Evolutionary conservation across 2,797 vertebrate species (phyloP).

Genomic region (Erpetoichthys calabaricus): DNA sequence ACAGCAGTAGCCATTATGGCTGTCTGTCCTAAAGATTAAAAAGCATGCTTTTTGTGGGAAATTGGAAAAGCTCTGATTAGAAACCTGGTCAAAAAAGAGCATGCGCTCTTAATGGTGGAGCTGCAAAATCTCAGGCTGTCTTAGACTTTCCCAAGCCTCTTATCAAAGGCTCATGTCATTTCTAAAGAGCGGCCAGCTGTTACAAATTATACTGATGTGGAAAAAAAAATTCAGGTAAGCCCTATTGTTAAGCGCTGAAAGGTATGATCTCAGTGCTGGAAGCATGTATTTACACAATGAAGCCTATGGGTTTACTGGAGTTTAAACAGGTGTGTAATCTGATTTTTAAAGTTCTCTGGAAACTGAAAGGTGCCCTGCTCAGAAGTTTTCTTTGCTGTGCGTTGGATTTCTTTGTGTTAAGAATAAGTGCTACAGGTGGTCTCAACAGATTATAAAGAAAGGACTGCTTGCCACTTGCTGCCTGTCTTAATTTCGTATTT

Average conservation of each 20-base stretch:
- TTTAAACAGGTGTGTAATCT: slow-evolving; percentile 25
- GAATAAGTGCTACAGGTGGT: too few species aligned
- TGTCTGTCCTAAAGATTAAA: slow-evolving; percentile 6
- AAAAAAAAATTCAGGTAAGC: slow-evolving; percentile 9
- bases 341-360: slow-evolving; percentile 6
- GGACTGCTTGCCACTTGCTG: too few species aligned
- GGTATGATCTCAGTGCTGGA: slow-evolving; percentile 49
- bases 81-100: slow-evolving; percentile 4
- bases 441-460: too few species aligned
- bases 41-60: slow-evolving; percentile 35
- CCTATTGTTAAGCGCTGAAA: slow-evolving; percentile 32
- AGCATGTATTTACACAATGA: slow-evolving; percentile 23
- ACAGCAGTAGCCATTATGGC: background rate
- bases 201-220: slow-evolving; percentile 39
- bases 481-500: too few species aligned
- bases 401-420: background rate
- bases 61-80: slow-evolving; percentile 11
- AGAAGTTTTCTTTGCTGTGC: background rate
- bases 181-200: slow-evolving; percentile 37
- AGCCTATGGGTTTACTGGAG: slow-evolving; percentile 14
- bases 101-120: slow-evolving; percentile 15
- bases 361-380: background rate
- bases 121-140: slow-evolving; percentile 11
- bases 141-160: slow-evolving; percentile 17
- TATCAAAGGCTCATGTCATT: slow-evolving; percentile 25